Conservation (phyloP, 2,797 vertebrate species). For the Myoxocephalus aenaeus region DNA sequence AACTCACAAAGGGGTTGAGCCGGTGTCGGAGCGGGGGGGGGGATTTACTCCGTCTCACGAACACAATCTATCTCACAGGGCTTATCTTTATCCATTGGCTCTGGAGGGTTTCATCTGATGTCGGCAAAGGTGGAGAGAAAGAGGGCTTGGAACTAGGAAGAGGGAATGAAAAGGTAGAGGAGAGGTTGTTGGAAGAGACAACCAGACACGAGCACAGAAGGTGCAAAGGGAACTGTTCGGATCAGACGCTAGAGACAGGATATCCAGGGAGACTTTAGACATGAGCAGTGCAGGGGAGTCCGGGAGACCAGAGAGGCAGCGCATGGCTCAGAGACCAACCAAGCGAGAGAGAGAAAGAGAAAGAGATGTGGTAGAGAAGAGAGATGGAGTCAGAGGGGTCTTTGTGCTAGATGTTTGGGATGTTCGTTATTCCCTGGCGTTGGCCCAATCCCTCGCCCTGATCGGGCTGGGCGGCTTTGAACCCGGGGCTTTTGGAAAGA, state of each 20-base stretch:
- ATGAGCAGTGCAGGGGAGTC: slow-evolving; percentile 11
- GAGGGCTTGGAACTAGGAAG: slow-evolving; percentile 31
- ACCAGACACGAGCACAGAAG: slow-evolving; percentile 10
- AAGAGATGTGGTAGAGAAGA: slow-evolving; percentile 1
- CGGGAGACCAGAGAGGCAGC: slow-evolving; percentile 21
- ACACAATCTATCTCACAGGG: slow-evolving; percentile 60
- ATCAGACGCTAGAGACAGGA: slow-evolving; percentile 39
- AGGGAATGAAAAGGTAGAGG: slow-evolving; percentile 38
- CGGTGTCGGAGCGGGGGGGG: slow-evolving; percentile 31
- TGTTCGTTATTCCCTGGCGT: slow-evolving; percentile 66
- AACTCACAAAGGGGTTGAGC: slow-evolving; percentile 66
- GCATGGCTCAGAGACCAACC: slow-evolving; percentile 24
- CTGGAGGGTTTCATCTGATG: slow-evolving; percentile 57
- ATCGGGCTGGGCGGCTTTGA: slow-evolving; percentile 63
- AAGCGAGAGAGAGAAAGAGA: slow-evolving; percentile 17
- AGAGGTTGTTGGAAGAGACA: slow-evolving; percentile 4
- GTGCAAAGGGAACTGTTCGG: slow-evolving; percentile 35
- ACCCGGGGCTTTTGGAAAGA: slow-evolving; percentile 69
- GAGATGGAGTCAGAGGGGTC: slow-evolving; percentile 49
- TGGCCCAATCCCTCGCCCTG: slow-evolving; percentile 53
- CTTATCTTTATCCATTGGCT: slow-evolving; percentile 72
- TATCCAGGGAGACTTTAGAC: slow-evolving; percentile 34
- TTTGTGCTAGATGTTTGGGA: slow-evolving; percentile 72
- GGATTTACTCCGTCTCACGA: slow-evolving; percentile 65
- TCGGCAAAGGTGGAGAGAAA: slow-evolving; percentile 45